Conservation (phyloP, 2,888 invertebrate species). For the Oegoconia quadripuncta region DNA sequence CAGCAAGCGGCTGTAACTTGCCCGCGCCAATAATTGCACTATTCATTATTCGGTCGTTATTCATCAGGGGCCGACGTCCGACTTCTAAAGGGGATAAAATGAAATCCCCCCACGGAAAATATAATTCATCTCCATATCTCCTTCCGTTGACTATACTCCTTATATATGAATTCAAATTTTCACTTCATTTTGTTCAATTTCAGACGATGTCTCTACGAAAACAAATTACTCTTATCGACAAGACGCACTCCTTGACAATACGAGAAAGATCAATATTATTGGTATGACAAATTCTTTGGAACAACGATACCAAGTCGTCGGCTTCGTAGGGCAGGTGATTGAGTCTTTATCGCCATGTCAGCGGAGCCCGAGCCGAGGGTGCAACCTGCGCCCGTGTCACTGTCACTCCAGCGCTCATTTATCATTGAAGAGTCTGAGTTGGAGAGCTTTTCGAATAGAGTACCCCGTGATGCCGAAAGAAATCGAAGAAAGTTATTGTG, state of each 20-base stretch:
- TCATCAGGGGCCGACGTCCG: constrained; percentile 4
- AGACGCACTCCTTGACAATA: constrained; percentile 43
- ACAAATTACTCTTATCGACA: constrained; percentile 36
- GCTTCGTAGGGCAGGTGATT: constrained; percentile 64
- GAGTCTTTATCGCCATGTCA: constrained; percentile 54
- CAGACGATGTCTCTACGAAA: constrained; percentile 8
- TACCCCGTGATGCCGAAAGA: constrained; percentile 24
- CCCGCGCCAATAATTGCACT: constrained; percentile 10
- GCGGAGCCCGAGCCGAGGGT: constrained; percentile 37
- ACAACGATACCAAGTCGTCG: no score
- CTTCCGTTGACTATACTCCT: no score
- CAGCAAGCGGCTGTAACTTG: constrained; percentile 6
- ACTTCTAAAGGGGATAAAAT: constrained; percentile 1
- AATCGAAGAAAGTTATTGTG: constrained; percentile 22
- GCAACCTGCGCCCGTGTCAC: constrained; percentile 48
- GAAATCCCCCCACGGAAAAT: no score
- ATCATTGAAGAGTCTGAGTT: no score
- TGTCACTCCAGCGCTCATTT: constrained; percentile 51
- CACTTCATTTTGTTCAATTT: no score
- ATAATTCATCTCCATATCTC: no score
- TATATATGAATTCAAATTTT: no score
- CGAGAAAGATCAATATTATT: constrained; percentile 48
- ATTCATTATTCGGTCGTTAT: constrained; percentile 10
- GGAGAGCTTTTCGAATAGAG: constrained; percentile 31
- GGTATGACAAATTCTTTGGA: constrained; percentile 39